Conservation (phyloP, 2,113 vertebrate genomes). For the Dryoscopus gambensis region DNA sequence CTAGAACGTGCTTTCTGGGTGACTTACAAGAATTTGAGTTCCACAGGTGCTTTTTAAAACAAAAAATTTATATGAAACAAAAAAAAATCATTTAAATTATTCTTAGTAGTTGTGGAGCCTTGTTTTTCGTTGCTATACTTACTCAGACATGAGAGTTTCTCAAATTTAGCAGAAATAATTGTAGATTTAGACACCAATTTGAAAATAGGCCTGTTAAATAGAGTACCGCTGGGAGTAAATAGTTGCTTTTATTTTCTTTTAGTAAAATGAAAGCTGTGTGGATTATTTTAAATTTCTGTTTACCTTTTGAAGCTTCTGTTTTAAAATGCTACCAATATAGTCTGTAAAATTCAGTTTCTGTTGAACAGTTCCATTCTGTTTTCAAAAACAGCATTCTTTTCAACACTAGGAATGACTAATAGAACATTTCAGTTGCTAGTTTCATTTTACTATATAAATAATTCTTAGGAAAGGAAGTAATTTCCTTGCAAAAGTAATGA, state of each 20-base stretch:
- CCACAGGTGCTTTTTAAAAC: not conserved
- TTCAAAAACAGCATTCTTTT: not conserved
- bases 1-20: not conserved
- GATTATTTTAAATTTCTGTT: not conserved
- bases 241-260: not conserved
- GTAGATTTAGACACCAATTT: not conserved
- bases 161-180: not conserved
- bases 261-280: not conserved
- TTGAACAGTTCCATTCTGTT: not conserved
- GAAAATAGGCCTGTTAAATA: not conserved
- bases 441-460: not conserved
- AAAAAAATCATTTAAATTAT: not conserved
- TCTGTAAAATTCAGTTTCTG: not conserved
- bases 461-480: not conserved
- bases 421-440: not conserved
- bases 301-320: not conserved
- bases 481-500: not conserved
- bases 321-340: not conserved
- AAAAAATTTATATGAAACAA: not conserved
- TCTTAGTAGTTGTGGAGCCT: not conserved
- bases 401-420: not conserved
- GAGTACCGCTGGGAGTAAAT: not conserved
- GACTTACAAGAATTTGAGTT: not conserved
- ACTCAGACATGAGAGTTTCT: not conserved
- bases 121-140: not conserved